Base-by-base conservation (phyloP, 2,888 invertebrate species). In the Creontiades dilutus region DNA sequence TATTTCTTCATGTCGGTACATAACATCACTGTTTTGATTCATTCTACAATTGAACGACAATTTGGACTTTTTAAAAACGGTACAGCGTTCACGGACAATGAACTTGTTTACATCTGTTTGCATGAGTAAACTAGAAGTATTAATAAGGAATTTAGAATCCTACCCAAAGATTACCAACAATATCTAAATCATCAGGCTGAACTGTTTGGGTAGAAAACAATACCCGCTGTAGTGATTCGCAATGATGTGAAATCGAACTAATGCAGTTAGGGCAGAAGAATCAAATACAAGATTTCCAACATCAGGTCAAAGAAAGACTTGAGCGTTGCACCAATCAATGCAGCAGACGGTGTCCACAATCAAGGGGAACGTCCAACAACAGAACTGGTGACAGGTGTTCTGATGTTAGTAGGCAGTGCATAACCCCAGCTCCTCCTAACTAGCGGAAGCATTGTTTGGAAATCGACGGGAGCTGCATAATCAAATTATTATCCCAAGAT, bases 401-500 rank as follows among this genome's bases (percentile, higher is more conserved):
- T 19, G 23, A 68, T 68, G 23, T 68, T 68, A 9, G 68, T 68
- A 68, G 23, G 68, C 68, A 19, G 23, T 23, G 68, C 23, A 23
- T 68, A 68, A 19, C 68, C 68, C 27, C 19, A 27, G 19, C 23
- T 19, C 68, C 27, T 27, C 23, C 27, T 68, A 68, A 68, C 68
- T 68, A 68, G 68, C 0, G 52, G 68, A 23, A 0, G 68, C 68
- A 68, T 68, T 68, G 68, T 68, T 68, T 68, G 68, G 68, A 68
- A 68, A 68, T 68, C 68, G 68, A 23, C 68, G 23, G 68, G 19
- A 68, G 23, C 23, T 27, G 68, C 68, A 68, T 68, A 68, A 68
- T 68, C 68, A 68, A 68, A 68, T 68, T 68, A 68, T 68, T 68
- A 61, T 61, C 19, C 61, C 9, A n/a, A 61, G n/a, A n/a, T 61